Evolutionary conservation across 2,888 invertebrate species (phyloP).

Genomic region (Penaeus monodon): DNA sequence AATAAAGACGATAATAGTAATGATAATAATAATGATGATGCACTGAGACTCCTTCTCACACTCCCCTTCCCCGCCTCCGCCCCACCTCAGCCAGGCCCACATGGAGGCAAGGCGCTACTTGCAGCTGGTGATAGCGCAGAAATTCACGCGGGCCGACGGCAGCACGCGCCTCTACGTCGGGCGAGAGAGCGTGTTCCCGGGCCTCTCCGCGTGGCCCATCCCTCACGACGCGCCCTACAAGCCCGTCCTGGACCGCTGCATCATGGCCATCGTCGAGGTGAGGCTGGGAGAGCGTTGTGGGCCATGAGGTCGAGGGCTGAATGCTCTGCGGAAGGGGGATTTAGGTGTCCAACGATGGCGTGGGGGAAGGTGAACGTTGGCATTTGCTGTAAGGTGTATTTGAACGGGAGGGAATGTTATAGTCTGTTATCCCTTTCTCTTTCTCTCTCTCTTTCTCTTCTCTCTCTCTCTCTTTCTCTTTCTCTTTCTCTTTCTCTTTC

Average conservation of each 20-base stretch:
- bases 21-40: background rate
- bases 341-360: too few relatives aligned
- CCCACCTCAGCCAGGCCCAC: constrained; percentile 23
- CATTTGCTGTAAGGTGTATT: too few relatives aligned
- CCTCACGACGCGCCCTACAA: constrained; percentile 56
- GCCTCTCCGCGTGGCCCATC: constrained; percentile 40
- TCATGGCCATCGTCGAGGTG: constrained; percentile 40
- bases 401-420: too few relatives aligned
- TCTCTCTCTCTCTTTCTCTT: too few relatives aligned
- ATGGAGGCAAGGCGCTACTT: constrained; percentile 30
- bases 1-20: background rate
- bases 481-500: too few relatives aligned
- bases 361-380: too few relatives aligned
- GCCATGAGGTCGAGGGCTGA: too few relatives aligned
- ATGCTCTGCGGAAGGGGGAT: too few relatives aligned
- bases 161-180: constrained; percentile 36
- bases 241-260: constrained; percentile 21
- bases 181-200: constrained; percentile 34
- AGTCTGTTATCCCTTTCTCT: too few relatives aligned
- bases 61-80: background rate
- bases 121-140: constrained; percentile 25
- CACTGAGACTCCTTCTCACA: background rate
- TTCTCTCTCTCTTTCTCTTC: too few relatives aligned
- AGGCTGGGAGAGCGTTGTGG: background rate
- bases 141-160: constrained; percentile 45